A percentile compares a stretch with the other conserved stretches of the same genome.
phyloP scores from a whole-genome alignment of 2,888 invertebrate genomes.

The Galeruca laticollis region DNA sequence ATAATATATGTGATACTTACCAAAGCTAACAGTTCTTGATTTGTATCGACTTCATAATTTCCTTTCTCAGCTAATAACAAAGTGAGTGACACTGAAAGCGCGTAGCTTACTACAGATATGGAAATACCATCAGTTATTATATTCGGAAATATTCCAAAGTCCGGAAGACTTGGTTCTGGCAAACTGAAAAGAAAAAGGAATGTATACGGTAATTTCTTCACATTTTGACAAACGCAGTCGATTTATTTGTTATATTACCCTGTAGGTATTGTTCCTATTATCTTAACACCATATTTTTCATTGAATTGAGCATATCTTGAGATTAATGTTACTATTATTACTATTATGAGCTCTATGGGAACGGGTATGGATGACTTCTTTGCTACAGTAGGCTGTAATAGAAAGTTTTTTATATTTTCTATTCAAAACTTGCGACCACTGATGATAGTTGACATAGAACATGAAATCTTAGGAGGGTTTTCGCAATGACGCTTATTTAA shows the following conservation, averaged over 20 bases:
- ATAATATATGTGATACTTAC: too few relatives aligned
- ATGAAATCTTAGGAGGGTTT: too few relatives aligned
- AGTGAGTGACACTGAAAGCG: conserved; percentile 81
- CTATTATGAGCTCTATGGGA: conserved; percentile 81
- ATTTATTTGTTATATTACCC: too few relatives aligned
- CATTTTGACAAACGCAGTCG: too few relatives aligned
- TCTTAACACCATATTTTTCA: conserved; percentile 67
- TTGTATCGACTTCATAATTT: conserved; percentile 77
- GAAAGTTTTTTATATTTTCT: too few relatives aligned
- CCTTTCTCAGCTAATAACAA: conserved; percentile 79
- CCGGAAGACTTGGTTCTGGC: conserved; percentile 72
- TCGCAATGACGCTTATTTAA: too few relatives aligned
- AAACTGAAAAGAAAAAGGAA: conserved; percentile 66
- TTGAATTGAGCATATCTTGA: conserved; percentile 67
- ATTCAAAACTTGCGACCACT: too few relatives aligned
- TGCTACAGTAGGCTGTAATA: conserved; percentile 70
- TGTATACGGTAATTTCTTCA: too few relatives aligned
- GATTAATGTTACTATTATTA: conserved; percentile 75
- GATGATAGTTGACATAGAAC: too few relatives aligned
- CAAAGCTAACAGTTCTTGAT: conserved; percentile 80
- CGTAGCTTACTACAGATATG: conserved; percentile 79
- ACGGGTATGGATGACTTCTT: conserved; percentile 76
- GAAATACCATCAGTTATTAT: conserved; percentile 74
- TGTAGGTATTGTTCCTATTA: conserved; percentile 78
- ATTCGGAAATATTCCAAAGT: conserved; percentile 69